Conservation (phyloP, 1,140 invertebrate species). For the Ladona fulva region DNA sequence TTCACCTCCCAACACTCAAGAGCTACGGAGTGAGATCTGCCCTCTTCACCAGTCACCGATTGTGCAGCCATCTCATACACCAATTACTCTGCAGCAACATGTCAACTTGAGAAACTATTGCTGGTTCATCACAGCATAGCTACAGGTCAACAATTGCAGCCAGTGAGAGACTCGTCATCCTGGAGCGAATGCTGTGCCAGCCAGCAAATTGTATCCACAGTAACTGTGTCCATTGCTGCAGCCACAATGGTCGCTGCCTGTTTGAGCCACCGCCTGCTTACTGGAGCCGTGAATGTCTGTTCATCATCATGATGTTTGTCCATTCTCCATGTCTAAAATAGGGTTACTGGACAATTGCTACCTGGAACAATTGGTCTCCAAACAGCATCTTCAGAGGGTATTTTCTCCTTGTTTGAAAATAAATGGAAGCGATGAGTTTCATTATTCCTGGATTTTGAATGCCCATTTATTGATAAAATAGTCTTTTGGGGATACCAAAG, state of each 20-base stretch:
- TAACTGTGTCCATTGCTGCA: not conserved
- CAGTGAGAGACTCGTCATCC: not conserved
- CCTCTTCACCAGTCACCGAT: not conserved
- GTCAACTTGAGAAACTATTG: not conserved
- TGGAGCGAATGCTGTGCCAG: not conserved
- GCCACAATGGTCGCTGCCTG: not conserved
- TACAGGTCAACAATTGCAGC: not conserved
- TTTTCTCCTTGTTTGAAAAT: too few species aligned
- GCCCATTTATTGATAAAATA: too few species aligned
- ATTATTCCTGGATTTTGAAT: too few species aligned
- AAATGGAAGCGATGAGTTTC: too few species aligned
- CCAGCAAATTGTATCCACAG: not conserved
- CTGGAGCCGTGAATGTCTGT: not conserved
- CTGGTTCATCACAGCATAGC: not conserved
- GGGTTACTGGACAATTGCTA: too few species aligned
- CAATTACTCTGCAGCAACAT: not conserved
- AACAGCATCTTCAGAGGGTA: too few species aligned
- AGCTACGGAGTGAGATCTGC: not conserved
- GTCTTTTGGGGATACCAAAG: too few species aligned
- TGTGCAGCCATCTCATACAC: not conserved
- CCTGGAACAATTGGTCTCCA: too few species aligned
- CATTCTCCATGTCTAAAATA: not conserved
- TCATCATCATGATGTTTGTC: not conserved
- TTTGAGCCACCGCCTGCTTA: not conserved
- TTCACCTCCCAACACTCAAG: not conserved